These are phyloP conservation scores for Poeciliopsis infans DNA, from an alignment of 2,797 vertebrate genomes.

Conservation along the genomic window DNA sequence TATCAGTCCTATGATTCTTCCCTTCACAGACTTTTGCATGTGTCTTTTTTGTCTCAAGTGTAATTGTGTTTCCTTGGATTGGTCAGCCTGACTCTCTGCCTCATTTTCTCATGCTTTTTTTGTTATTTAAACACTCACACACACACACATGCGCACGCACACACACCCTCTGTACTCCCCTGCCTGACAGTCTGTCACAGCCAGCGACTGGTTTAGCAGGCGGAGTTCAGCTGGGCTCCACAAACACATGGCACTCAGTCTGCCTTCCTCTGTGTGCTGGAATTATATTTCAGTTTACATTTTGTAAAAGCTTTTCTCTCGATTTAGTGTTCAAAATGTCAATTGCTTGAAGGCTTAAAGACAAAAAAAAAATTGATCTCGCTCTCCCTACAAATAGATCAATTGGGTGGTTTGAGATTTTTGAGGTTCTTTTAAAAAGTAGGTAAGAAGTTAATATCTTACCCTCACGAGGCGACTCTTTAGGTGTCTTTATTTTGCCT, in stretches of 20 bases:
- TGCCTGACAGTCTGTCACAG: constrained; percentile 70
- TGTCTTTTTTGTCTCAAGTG: constrained; percentile 28
- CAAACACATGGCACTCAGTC: constrained; percentile 73
- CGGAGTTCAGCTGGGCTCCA: constrained; percentile 71
- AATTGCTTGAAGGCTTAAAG: neutral
- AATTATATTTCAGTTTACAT: constrained; percentile 57
- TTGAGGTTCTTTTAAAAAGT: neutral
- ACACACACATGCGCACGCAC: constrained; percentile 26
- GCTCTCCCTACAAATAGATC: neutral
- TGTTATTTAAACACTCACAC: constrained; percentile 15
- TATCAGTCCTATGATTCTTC: constrained; percentile 47
- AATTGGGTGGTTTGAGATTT: neutral
- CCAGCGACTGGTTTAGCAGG: constrained; percentile 73
- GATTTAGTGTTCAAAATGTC: constrained; percentile 11
- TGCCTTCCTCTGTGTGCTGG: constrained; percentile 68
- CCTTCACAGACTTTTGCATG: constrained; percentile 41
- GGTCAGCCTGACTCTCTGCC: constrained; percentile 56
- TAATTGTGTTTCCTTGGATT: constrained; percentile 47
- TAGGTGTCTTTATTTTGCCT: neutral
- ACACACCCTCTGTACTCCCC: constrained; percentile 54
- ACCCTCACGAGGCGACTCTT: neutral
- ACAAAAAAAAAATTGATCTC: neutral
- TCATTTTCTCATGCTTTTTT: constrained; percentile 45
- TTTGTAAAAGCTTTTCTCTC: constrained; percentile 21
- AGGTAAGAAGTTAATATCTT: neutral